Evolutionary conservation across 2,113 vertebrate genomes (phyloP), one percentile per base, ranked within the genome.

Genomic region (Aldabrachelys gigantea): DNA sequence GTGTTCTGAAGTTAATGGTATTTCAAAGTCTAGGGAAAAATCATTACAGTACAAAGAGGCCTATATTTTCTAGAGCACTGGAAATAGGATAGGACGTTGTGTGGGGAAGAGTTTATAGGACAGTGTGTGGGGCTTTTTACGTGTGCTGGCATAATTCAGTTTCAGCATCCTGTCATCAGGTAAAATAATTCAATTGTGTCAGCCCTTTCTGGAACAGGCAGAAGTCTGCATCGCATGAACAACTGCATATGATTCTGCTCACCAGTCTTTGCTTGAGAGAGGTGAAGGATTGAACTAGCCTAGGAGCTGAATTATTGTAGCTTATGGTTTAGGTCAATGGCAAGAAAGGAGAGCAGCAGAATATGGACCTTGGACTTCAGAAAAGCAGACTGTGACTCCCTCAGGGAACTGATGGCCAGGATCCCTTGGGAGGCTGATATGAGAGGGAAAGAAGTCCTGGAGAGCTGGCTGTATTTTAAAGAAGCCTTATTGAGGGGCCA

Each of bases 81-180:
- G 53, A 31, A 83, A 50, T 5, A 54, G 82, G 54, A 41, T n/a
- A 54, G 72, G 0, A 0, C n/a, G 9, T 69, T 52, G 54, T 54
- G 4, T 89, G 82, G 62, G 62, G 38, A 89, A n/a, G 44, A 52
- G 6, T 2, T 52, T 52, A 44, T 41, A 56, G 75, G 41, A 41
- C 75, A 57, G 87, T 79, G 14, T 22, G 2, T 52, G 8, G 44
- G 27, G 2, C 38, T 57, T 3, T 96, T 94, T 41, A 24, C 69
- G n/a, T 91, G 3, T 75, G 38, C 76, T 82, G 80, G 49, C 80
- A 50, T 50, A 89, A 84, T 92, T 97, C 53, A 80, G 62, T 6
- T 8, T 69, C 69, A 93, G 54, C 89, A 92, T 59, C 59, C 79
- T 38, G 57, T 87, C 9, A 27, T 80, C 65, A n/a, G 49, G 82